These are phyloP conservation scores for Oophaga sylvatica DNA, from an alignment of 2,797 vertebrate species.

Conservation along the genomic window DNA sequence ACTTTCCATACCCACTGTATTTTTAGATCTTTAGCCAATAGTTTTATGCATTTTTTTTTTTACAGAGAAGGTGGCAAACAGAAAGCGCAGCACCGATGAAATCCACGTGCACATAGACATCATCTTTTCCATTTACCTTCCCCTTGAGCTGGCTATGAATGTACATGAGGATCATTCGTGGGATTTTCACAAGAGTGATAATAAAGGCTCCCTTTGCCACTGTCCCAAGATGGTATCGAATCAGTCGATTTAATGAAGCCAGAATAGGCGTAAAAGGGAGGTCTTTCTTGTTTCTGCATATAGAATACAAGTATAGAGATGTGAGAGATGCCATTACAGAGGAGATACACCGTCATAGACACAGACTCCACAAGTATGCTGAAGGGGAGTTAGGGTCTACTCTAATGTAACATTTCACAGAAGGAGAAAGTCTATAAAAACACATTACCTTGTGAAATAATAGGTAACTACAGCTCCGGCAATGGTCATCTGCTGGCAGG, in stretches of 20 bases:
- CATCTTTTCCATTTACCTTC: conserved; percentile 79
- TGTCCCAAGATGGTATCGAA: conserved; percentile 93
- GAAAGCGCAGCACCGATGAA: neutral
- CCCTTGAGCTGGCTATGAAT: conserved; percentile 96
- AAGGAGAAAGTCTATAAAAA: neutral
- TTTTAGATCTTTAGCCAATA: no score
- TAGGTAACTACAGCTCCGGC: conserved; percentile 96
- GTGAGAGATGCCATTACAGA: neutral
- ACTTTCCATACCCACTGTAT: no score
- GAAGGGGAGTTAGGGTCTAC: no score
- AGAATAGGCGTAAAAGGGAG: conserved; percentile 93
- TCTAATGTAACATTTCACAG: neutral
- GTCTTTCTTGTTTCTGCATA: conserved; percentile 88
- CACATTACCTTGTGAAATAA: conserved; percentile 91
- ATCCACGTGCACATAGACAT: no score
- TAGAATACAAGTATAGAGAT: conserved; percentile 23
- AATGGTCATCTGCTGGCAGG: conserved; percentile 98
- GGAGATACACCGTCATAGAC: neutral
- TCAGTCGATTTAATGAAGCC: conserved; percentile 89
- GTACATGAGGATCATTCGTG: conserved; percentile 94
- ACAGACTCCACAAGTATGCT: no score
- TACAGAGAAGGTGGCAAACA: neutral
- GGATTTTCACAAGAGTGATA: conserved; percentile 96
- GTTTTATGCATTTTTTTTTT: no score
- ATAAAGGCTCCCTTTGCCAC: conserved; percentile 98